These are phyloP conservation scores for Drosophila gunungcola DNA, from an alignment of 1,140 invertebrate species.

Conservation along the genomic window DNA sequence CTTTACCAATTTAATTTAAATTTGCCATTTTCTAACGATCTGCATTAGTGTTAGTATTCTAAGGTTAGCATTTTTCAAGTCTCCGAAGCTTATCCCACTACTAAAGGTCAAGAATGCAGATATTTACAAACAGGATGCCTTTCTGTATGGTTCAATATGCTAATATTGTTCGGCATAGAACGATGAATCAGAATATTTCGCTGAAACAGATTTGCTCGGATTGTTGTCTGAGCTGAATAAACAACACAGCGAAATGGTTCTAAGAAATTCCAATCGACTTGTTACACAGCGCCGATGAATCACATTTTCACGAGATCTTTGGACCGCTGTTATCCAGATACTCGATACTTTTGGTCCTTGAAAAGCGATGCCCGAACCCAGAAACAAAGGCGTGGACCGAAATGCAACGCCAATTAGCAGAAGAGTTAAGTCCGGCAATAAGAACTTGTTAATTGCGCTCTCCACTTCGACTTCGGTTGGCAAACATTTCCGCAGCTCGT, in stretches of 20 bases:
- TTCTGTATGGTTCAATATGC: neutral
- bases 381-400: conserved; percentile 1
- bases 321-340: neutral
- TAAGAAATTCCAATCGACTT: conserved; percentile 30
- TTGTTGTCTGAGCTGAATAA: conserved; percentile 9
- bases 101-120: neutral
- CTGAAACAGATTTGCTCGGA: conserved; percentile 26
- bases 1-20: too few species aligned
- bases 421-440: conserved; percentile 29
- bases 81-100: too few species aligned
- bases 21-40: too few species aligned
- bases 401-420: conserved; percentile 70
- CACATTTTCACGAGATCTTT: conserved; percentile 9
- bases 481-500: conserved; percentile 68
- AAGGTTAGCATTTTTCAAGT: too few species aligned
- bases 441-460: conserved; percentile 66
- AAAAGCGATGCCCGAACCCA: neutral
- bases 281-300: conserved; percentile 20
- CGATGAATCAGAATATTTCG: conserved; percentile 23
- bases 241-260: conserved; percentile 14
- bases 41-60: too few species aligned
- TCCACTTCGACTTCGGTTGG: conserved; percentile 17
- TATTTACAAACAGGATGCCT: conserved; percentile 6
- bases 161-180: neutral
- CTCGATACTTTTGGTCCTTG: neutral